A percentile compares a stretch with the other conserved stretches of the same genome.
Evolutionary conservation across 2,797 vertebrate genomes (phyloP).

Genomic region (Falco rusticolus): DNA sequence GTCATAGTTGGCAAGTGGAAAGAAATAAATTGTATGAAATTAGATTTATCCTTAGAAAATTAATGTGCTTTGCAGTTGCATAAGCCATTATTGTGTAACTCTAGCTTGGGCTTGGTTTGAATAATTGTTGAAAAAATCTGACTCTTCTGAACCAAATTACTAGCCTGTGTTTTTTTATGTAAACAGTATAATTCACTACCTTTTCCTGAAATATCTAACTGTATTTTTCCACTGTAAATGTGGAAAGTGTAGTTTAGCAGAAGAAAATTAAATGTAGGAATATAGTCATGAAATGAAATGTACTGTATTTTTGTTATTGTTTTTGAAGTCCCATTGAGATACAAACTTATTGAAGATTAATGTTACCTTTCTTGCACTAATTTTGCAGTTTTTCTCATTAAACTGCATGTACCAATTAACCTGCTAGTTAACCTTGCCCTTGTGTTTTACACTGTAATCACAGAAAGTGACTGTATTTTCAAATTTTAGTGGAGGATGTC

Average conservation of each 20-base stretch:
- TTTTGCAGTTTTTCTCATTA: background rate
- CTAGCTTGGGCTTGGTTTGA: background rate
- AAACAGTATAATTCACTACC: background rate
- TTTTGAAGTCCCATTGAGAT: background rate
- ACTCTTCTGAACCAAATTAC: background rate
- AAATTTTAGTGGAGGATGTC: background rate
- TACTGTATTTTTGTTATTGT: background rate
- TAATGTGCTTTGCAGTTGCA: background rate
- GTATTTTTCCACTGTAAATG: background rate
- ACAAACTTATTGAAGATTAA: background rate
- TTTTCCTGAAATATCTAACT: background rate
- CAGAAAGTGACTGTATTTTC: background rate
- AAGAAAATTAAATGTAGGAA: background rate
- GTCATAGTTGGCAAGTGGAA: background rate
- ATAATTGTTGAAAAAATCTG: background rate
- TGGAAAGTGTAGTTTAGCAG: background rate
- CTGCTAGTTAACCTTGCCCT: background rate
- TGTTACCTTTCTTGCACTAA: background rate
- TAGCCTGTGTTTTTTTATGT: background rate
- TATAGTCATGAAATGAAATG: background rate
- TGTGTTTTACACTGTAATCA: background rate
- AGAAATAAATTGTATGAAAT: background rate
- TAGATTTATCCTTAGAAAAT: background rate
- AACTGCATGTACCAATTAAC: background rate
- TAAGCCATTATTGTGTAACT: background rate